Conservation (phyloP, 2,113 vertebrate species). For the Strix aluco region DNA sequence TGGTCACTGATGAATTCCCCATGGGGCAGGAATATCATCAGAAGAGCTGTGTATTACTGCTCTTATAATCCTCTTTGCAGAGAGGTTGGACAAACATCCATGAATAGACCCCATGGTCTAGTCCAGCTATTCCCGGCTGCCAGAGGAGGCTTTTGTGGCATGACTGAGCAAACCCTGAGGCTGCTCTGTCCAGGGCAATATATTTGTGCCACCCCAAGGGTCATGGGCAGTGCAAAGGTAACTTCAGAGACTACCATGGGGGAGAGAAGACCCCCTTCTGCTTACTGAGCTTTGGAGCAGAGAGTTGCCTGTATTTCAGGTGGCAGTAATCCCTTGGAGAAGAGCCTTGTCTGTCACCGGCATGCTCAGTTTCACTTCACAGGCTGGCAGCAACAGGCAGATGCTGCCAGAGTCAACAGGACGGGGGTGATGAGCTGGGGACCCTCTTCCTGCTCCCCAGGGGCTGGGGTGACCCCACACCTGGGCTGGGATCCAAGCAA, state of each 20-base stretch:
- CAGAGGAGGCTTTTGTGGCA: background rate
- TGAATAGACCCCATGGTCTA: background rate
- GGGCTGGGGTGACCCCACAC: background rate
- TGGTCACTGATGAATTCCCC: background rate
- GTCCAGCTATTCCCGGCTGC: background rate
- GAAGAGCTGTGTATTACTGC: background rate
- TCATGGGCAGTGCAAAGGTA: background rate
- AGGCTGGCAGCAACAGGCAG: background rate
- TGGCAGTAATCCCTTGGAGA: background rate
- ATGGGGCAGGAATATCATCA: background rate
- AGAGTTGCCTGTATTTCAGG: background rate
- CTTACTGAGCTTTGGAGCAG: background rate
- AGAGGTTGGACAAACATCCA: background rate
- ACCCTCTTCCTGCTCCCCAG: background rate
- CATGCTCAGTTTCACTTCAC: background rate
- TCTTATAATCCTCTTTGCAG: background rate
- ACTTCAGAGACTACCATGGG: background rate
- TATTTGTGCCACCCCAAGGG: background rate
- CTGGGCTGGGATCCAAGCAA: background rate
- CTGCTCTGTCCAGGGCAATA: background rate
- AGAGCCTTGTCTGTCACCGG: accelerated
- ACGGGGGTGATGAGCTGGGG: background rate
- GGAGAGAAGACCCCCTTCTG: background rate
- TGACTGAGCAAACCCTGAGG: background rate
- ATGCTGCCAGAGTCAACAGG: background rate